These are phyloP conservation scores for Phocoena phocoena DNA, from an alignment of 2,113 vertebrate species.

Conservation along the genomic window DNA sequence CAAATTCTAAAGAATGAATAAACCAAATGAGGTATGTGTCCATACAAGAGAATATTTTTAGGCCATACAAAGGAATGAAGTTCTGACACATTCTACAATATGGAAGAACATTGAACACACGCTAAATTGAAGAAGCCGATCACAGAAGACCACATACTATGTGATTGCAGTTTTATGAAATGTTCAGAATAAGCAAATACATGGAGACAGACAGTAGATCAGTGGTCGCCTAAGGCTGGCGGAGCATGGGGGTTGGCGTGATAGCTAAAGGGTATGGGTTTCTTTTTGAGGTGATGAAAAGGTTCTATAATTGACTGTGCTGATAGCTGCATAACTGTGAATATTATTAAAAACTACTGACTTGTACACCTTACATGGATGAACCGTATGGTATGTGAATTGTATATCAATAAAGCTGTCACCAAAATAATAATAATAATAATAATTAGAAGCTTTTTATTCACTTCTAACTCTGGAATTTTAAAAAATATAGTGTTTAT, in stretches of 20 bases:
- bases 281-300: background rate
- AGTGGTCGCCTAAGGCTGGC: background rate
- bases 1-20: background rate
- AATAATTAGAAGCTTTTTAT: background rate
- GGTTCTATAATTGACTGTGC: background rate
- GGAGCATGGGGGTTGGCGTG: background rate
- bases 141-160: background rate
- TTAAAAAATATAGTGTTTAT: background rate
- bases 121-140: background rate
- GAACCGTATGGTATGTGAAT: background rate
- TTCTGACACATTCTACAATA: background rate
- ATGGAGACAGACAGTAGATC: background rate
- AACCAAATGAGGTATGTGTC: background rate
- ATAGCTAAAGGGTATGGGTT: background rate
- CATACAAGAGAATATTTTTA: background rate
- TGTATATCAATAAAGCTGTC: background rate
- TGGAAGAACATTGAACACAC: background rate
- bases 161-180: background rate
- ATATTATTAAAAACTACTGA: background rate
- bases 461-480: background rate
- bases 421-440: background rate
- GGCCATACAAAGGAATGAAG: conserved; percentile 7
- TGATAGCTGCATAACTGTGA: background rate
- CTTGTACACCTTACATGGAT: background rate
- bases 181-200: background rate